Evolutionary conservation across 2,888 invertebrate genomes (phyloP), one percentile per base, ranked within the genome.

Genomic region (Pachydiplax longipennis): DNA sequence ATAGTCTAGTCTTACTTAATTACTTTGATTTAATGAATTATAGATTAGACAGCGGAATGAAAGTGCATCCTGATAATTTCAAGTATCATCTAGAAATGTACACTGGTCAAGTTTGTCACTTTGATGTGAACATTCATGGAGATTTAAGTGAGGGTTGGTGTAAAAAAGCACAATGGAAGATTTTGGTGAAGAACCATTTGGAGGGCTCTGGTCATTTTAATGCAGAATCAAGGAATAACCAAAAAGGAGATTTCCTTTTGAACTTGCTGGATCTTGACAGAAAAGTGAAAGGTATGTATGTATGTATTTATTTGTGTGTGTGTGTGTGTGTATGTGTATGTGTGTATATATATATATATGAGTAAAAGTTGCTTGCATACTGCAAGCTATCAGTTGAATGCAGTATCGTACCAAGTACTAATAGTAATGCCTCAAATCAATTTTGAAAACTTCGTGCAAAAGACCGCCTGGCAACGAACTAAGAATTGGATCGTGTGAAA

Each of bases 171-270:
- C 37, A 87, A 61, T 87, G 81, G 87, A 90, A 91, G 91, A 90
- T 90, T 44, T 91, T 90, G 91, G 90, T 97, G 0, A 96, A 96
- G 92, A 95, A 96, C 91, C 93, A 95, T 0, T 92, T 97, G 58
- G 94, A 94, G 0, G 95, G 96, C 0, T 96, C 95, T 61, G 97
- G 96, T 6, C 95, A 96, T 92, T 96, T 96, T 92, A 95, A 95
- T 18, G 95, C 95, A 37, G 95, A 94, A 80, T 96, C 95, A 91
- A 96, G 96, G 40, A 96, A 95, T 91, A 97, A 97, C 81, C 96
- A 95, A 65, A 61, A 87, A 40, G 95, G 95, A 25, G 94, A 95
- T 91, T 91, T 96, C 80, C 93, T 95, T 58, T 93, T 96, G 91
- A 95, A 96, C 90, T 94, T 93, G 0, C 93, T 93, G 4, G 94